These are phyloP conservation scores for Bactericera cockerelli DNA, from an alignment of 1,140 invertebrate genomes.

Conservation along the genomic window DNA sequence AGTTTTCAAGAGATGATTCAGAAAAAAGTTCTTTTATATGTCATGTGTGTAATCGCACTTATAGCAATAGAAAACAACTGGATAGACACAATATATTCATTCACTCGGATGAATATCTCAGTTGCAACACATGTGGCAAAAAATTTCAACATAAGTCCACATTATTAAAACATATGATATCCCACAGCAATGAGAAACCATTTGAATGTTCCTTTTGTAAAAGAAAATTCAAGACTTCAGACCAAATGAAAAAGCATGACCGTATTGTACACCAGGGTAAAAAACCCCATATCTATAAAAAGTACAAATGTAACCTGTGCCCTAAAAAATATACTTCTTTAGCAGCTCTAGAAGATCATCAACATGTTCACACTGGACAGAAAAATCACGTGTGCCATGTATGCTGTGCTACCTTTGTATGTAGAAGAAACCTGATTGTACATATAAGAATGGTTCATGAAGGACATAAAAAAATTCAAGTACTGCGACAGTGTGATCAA, in stretches of 20 bases:
- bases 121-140: too few relatives aligned
- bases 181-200: slow-evolving; percentile 73
- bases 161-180: neutral
- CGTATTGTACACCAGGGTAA: neutral
- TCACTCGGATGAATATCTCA: too few relatives aligned
- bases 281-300: slow-evolving; percentile 40
- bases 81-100: too few relatives aligned
- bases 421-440: slow-evolving; percentile 32
- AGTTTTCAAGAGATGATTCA: too few relatives aligned
- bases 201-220: slow-evolving; percentile 78
- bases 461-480: too few relatives aligned
- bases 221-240: slow-evolving; percentile 44
- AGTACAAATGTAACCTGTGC: slow-evolving; percentile 35
- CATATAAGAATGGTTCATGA: slow-evolving; percentile 27
- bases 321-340: slow-evolving; percentile 32
- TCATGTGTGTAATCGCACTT: too few relatives aligned
- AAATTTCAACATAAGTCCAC: too few relatives aligned
- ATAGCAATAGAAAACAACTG: too few relatives aligned
- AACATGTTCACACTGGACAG: neutral
- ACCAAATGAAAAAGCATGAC: neutral
- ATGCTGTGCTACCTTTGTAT: slow-evolving; percentile 45
- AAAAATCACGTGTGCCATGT: slow-evolving; percentile 31
- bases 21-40: too few relatives aligned
- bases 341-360: slow-evolving; percentile 14
- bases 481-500: too few relatives aligned